Conservation (phyloP, 2,888 invertebrate species). For the Ichneumoninae sp. region DNA sequence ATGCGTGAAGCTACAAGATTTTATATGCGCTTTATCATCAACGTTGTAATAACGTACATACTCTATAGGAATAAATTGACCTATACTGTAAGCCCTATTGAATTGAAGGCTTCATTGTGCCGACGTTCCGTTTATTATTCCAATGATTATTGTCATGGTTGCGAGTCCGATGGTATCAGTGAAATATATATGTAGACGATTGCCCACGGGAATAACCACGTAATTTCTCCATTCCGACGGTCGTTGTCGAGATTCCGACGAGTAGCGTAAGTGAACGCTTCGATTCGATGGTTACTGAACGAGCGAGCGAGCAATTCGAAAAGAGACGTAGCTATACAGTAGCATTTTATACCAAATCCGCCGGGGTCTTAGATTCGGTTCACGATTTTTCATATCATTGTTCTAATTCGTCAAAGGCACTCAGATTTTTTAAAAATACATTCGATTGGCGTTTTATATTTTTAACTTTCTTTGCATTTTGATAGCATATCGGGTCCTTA, state of each 20-base stretch:
- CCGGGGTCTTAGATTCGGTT: too few relatives aligned
- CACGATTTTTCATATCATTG: too few relatives aligned
- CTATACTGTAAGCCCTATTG: slow-evolving; percentile 13
- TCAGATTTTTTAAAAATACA: too few relatives aligned
- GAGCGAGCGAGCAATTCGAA: slow-evolving; percentile 41
- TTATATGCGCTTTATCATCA: not conserved
- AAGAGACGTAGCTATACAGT: not conserved
- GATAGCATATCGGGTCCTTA: too few relatives aligned
- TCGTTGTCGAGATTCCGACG: slow-evolving; percentile 48
- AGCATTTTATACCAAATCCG: too few relatives aligned
- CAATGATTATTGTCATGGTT: slow-evolving; percentile 26
- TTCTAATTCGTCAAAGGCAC: too few relatives aligned
- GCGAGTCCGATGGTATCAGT: slow-evolving; percentile 1
- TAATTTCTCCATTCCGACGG: slow-evolving; percentile 33
- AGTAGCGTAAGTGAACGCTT: slow-evolving; percentile 76
- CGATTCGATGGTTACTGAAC: slow-evolving; percentile 68
- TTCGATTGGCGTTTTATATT: too few relatives aligned
- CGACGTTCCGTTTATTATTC: not conserved
- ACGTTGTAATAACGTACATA: not conserved
- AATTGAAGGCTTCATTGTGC: slow-evolving; percentile 11
- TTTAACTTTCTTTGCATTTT: too few relatives aligned
- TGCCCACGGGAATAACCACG: slow-evolving; percentile 30
- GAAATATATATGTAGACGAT: slow-evolving; percentile 24
- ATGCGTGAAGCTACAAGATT: not conserved
- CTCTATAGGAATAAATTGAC: not conserved